Percentiles rank a stretch among this genome's conserved stretches.
Conservation (phyloP, 2,797 vertebrate genomes). For the Parauchenoglanis ngamensis region DNA sequence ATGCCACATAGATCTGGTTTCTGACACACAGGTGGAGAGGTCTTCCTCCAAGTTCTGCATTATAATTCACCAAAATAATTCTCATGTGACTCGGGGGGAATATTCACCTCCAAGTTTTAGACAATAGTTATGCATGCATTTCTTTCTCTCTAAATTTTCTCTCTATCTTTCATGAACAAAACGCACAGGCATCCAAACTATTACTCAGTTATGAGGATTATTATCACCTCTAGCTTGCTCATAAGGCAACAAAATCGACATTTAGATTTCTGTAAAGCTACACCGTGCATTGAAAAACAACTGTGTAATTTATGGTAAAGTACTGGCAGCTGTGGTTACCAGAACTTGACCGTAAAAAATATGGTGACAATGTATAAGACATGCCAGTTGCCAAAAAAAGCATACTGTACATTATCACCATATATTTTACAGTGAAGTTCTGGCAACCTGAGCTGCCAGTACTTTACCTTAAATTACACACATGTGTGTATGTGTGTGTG, state of each 20-base stretch:
- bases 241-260: too few relatives aligned
- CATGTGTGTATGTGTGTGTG: too few relatives aligned
- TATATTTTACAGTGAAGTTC: too few relatives aligned
- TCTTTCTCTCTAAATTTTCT: background rate
- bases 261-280: background rate
- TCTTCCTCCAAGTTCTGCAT: conserved; percentile 51
- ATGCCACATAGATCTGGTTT: conserved; percentile 48
- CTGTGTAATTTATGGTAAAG: too few relatives aligned
- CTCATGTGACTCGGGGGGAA: conserved; percentile 38
- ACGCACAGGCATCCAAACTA: background rate
- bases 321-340: too few relatives aligned
- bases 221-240: background rate
- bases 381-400: too few relatives aligned
- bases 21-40: conserved; percentile 48
- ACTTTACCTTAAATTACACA: too few relatives aligned
- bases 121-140: conserved; percentile 34
- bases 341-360: too few relatives aligned
- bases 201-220: background rate
- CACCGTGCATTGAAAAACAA: background rate
- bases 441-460: too few relatives aligned
- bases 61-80: conserved; percentile 49
- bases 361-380: too few relatives aligned
- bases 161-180: background rate
- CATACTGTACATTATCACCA: too few relatives aligned
- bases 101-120: conserved; percentile 34